Evolutionary conservation across 2,888 invertebrate species (phyloP), one percentile per base, ranked within the genome.

Genomic region (Diachrysia chrysitis): DNA sequence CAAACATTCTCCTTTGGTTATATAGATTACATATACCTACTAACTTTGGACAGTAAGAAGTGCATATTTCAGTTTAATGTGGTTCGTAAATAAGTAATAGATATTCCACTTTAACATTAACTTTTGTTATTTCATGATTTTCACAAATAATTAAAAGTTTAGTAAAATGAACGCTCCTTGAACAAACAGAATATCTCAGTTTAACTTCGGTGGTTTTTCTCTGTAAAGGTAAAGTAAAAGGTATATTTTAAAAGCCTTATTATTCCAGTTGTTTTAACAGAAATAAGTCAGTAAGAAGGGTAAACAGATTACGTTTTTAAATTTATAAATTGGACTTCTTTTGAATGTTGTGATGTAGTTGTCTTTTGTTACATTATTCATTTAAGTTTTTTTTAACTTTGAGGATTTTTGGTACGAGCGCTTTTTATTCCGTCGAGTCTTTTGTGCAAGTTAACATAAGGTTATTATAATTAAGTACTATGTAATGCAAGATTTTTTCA

Each of bases 311-410:
- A 60, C 66, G 56, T 19, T 51, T 23, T 17, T 57, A 19, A 68
- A 69, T 25, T 25, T 25, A 32, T 10, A 32, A 32, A 70, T 70
- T 68, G 55, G 42, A 35, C 57, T 42, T 57, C 67, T 66, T 76
- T 59, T 65, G 63, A 69, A 65, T 58, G 35, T 37, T 54, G 19
- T 23, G 14, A 37, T 35, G 48, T 62, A 29, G 62, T n/a, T 32
- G 32, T 23, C 61, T 37, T 78, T 78, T 73, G 66, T 76, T 81
- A 68, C 16, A 71, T 73, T 69, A 75, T 78, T 73, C 66, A 78
- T 69, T 71, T 78, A 70, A 78, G 73, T 66, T 65, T 54, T 55
- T 29, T 25, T 57, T 66, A 61, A 42, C 60, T 63, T 25, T 51
- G 66, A 58, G 61, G 53, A 61, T 29, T 56, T 51, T 55, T 14